Conservation (phyloP, 2,113 vertebrate genomes). For the Neogale vison region DNA sequence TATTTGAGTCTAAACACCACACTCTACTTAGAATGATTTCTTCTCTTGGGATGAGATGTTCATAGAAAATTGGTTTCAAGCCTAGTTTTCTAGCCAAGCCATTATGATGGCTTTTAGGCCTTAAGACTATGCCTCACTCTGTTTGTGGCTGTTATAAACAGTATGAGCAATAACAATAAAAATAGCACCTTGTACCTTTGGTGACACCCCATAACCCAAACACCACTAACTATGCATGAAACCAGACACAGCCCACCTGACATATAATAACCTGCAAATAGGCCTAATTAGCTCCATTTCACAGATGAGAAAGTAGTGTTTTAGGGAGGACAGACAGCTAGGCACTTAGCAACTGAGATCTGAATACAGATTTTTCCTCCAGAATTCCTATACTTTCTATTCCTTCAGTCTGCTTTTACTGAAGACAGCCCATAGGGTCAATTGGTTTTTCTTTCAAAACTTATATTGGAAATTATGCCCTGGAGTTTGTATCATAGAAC, state of each 20-base stretch:
- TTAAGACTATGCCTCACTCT: background rate
- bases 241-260: background rate
- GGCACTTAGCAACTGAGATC: background rate
- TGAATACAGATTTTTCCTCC: background rate
- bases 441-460: background rate
- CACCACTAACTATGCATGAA: background rate
- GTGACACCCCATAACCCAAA: background rate
- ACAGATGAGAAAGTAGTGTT: background rate
- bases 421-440: background rate
- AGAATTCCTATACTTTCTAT: background rate
- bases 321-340: background rate
- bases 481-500: background rate
- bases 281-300: background rate
- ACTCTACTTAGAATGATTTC: slow-evolving; percentile 7
- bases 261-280: background rate
- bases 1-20: background rate
- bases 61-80: background rate
- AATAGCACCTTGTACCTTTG: background rate
- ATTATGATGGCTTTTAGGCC: background rate
- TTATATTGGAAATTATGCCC: background rate
- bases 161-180: background rate
- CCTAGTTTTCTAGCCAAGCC: background rate
- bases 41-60: background rate
- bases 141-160: background rate
- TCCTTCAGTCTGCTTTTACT: background rate